Evolutionary conservation across 1,140 invertebrate species (phyloP).

Genomic region (Caenorhabditis latens): DNA sequence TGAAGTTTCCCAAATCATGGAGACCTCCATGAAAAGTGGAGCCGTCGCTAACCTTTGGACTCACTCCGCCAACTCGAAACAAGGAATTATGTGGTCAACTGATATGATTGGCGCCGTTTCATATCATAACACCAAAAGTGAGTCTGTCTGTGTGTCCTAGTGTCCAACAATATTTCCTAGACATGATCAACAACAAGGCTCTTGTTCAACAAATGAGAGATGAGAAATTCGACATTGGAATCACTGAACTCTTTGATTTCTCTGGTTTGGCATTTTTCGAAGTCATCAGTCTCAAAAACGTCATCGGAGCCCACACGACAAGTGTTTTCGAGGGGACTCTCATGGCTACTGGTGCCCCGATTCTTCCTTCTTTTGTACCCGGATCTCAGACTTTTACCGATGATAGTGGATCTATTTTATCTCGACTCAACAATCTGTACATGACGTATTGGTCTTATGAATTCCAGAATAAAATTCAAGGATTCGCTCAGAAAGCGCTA

Average conservation of each 20-base stretch:
- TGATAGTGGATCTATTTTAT: constrained; percentile 34
- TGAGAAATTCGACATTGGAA: constrained; percentile 45
- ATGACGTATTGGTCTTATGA: constrained; percentile 36
- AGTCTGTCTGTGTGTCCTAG: background rate
- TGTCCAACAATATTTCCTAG: background rate
- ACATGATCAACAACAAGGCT: background rate
- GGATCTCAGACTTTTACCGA: constrained; percentile 32
- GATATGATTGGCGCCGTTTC: constrained; percentile 43
- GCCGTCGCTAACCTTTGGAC: constrained; percentile 16
- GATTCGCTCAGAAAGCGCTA: constrained; percentile 38
- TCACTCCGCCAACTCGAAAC: constrained; percentile 29
- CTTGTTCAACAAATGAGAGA: constrained; percentile 27
- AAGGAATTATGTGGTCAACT: constrained; percentile 47
- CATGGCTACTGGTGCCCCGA: constrained; percentile 31
- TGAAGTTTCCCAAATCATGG: background rate
- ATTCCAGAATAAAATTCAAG: constrained; percentile 43
- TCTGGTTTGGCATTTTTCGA: constrained; percentile 34
- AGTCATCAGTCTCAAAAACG: constrained; percentile 36
- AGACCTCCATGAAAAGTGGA: constrained; percentile 10
- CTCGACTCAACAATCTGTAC: constrained; percentile 22
- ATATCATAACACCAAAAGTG: constrained; percentile 33
- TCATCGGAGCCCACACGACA: constrained; percentile 18
- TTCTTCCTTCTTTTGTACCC: constrained; percentile 47
- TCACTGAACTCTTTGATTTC: constrained; percentile 48
- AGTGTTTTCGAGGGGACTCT: constrained; percentile 47